phyloP scores from a whole-genome alignment of 2,113 vertebrate species.

The Mormyrus lacerda region DNA sequence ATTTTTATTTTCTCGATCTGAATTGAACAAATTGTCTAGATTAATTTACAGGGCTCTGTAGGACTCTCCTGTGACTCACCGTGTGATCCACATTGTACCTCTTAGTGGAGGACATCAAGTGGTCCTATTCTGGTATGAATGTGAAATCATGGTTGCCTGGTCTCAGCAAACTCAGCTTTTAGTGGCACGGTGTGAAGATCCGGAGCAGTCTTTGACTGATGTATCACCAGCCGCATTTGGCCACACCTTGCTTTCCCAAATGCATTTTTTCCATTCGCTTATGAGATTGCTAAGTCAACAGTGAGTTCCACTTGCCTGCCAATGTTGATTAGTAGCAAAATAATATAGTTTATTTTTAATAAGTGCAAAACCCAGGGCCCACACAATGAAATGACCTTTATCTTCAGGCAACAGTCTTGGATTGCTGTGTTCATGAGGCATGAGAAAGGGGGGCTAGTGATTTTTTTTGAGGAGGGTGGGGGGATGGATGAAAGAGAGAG shows the following conservation, averaged over 20 bases:
- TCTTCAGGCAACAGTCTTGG: not conserved
- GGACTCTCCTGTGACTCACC: slow-evolving; percentile 6
- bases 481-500: not conserved
- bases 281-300: slow-evolving; percentile 38
- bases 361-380: not conserved
- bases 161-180: not conserved
- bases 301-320: not conserved
- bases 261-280: slow-evolving; percentile 29
- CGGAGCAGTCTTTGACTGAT: not conserved
- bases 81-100: not conserved
- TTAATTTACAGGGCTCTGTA: not conserved
- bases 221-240: not conserved
- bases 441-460: not conserved
- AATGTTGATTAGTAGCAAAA: not conserved
- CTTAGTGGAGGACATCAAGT: not conserved
- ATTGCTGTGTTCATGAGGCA: not conserved
- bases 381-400: not conserved
- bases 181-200: not conserved
- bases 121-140: not conserved
- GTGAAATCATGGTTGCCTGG: not conserved
- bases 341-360: not conserved
- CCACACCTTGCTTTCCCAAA: slow-evolving; percentile 23
- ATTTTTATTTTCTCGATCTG: not conserved
- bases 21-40: not conserved
- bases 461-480: not conserved